A percentile compares a stretch with the other conserved stretches of the same genome.
Conservation (phyloP, 2,888 invertebrate genomes). For the Liopterus haemorrhoidalis region DNA sequence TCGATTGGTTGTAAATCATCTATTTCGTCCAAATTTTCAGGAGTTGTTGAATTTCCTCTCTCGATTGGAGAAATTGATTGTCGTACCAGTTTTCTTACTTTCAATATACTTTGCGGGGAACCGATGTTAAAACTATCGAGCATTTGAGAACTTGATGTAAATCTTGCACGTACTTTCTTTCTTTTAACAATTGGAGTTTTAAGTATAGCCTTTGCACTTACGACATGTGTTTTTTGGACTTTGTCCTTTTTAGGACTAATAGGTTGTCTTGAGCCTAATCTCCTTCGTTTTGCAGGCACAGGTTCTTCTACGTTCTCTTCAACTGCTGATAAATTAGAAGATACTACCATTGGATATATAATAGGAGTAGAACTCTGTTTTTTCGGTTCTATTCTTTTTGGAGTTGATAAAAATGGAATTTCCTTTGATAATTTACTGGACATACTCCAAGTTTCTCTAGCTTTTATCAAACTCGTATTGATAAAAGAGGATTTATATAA, state of each 20-base stretch:
- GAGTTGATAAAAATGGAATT: conserved; percentile 59
- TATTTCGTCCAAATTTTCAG: conserved; percentile 18
- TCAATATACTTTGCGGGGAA: conserved; percentile 63
- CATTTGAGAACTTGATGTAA: conserved; percentile 16
- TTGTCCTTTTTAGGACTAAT: conserved; percentile 12
- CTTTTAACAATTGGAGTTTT: conserved; percentile 54
- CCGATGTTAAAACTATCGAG: conserved; percentile 36
- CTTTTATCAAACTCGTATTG: conserved; percentile 47
- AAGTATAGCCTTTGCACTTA: conserved; percentile 41
- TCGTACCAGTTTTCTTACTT: conserved; percentile 43
- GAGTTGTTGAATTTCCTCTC: conserved; percentile 21
- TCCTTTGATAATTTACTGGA: conserved; percentile 48
- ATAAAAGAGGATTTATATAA: conserved; percentile 48
- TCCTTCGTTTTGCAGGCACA: conserved; percentile 32
- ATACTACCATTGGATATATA: too few species aligned
- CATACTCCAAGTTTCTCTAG: conserved; percentile 49
- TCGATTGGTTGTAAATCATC: conserved; percentile 7
- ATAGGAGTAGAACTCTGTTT: conserved; percentile 26
- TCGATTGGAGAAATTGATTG: conserved; percentile 9
- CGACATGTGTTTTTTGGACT: conserved; percentile 34
- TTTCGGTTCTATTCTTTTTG: conserved; percentile 39
- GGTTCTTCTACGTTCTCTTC: conserved; percentile 25
- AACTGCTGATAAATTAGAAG: too few species aligned
- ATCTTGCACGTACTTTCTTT: conserved; percentile 35
- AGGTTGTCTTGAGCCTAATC: conserved; percentile 25